A percentile compares a stretch with the other conserved stretches of the same genome.
These are phyloP conservation scores for Mya arenaria DNA, from an alignment of 1,140 invertebrate genomes.

Conservation along the genomic window DNA sequence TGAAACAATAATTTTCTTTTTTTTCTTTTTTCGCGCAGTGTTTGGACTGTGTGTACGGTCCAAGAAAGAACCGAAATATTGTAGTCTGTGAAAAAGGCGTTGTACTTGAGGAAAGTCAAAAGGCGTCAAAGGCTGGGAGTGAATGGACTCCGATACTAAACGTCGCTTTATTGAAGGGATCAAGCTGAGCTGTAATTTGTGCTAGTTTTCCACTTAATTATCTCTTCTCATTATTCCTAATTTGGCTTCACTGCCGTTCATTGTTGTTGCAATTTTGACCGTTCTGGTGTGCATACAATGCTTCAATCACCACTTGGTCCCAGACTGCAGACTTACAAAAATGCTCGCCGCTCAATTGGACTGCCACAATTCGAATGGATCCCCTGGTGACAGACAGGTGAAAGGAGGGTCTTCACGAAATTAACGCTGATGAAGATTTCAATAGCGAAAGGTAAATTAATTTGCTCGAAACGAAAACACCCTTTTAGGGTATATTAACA, in stretches of 20 bases:
- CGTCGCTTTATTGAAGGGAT: conserved; percentile 20
- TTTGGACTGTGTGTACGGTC: no score
- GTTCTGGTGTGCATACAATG: conserved; percentile 9
- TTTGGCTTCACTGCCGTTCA: conserved; percentile 48
- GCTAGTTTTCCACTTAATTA: conserved; percentile 56
- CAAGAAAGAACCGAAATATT: no score
- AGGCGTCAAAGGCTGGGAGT: conserved; percentile 33
- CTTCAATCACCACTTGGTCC: neutral
- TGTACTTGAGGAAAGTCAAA: conserved; percentile 49
- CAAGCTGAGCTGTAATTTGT: conserved; percentile 50
- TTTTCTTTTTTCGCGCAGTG: no score
- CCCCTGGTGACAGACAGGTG: conserved; percentile 39
- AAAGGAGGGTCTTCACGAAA: conserved; percentile 37
- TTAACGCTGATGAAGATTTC: conserved; percentile 29
- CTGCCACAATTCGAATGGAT: neutral
- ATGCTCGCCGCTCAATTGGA: conserved; percentile 42
- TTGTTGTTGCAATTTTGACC: conserved; percentile 44
- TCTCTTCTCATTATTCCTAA: conserved; percentile 53
- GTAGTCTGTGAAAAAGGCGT: neutral
- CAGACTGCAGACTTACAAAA: conserved; percentile 25
- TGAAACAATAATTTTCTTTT: neutral
- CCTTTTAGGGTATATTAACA: conserved; percentile 51
- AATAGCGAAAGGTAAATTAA: conserved; percentile 53
- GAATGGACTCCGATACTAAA: conserved; percentile 20
- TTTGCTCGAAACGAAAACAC: conserved; percentile 55